phyloP scores from a whole-genome alignment of 2,888 invertebrate genomes.

The Tuta absoluta region DNA sequence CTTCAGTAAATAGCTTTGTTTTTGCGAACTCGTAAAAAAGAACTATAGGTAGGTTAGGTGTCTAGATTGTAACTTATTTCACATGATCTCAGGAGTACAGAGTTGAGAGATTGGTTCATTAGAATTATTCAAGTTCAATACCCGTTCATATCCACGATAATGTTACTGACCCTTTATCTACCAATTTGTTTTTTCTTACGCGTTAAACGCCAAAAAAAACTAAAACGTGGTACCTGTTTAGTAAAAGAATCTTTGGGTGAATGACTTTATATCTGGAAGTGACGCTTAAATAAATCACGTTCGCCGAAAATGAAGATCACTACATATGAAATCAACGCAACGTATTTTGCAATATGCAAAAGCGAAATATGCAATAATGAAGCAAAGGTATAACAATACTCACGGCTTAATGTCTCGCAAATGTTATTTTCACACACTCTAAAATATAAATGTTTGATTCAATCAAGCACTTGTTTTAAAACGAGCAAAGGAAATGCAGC shows the following conservation, averaged over 20 bases:
- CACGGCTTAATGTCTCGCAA: no score
- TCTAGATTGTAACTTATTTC: background rate
- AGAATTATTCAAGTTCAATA: background rate
- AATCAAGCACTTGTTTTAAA: no score
- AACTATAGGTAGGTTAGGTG: no score
- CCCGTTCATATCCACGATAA: background rate
- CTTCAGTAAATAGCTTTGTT: no score
- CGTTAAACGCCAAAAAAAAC: background rate
- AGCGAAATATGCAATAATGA: background rate
- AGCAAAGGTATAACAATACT: background rate
- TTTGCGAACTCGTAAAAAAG: no score
- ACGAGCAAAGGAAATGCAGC: no score
- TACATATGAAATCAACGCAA: background rate
- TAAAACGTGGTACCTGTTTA: background rate
- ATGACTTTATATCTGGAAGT: conserved; percentile 1
- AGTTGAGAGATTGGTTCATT: no score
- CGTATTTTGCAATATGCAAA: background rate
- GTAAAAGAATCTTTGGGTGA: background rate
- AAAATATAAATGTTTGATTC: no score
- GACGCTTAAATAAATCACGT: background rate
- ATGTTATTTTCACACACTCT: no score
- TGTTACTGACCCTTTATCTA: conserved; percentile 7
- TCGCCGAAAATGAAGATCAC: background rate
- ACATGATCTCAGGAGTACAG: no score
- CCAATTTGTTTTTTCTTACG: background rate